Evolutionary conservation across 2,113 vertebrate genomes (phyloP).

Genomic region (Cephalophus harveyi): DNA sequence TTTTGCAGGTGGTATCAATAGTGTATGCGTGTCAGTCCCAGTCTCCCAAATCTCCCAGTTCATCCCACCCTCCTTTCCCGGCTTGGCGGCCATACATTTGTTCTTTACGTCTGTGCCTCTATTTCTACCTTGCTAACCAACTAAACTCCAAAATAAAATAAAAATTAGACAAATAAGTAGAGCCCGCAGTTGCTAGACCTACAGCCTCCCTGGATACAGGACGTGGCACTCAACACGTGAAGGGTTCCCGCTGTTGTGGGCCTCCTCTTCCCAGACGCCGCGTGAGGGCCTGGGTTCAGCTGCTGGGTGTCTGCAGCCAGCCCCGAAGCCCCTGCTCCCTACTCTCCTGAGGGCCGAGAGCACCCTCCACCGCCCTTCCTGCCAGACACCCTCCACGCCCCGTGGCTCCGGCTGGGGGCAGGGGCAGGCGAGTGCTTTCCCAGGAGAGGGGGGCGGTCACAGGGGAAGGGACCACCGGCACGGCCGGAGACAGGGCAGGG

Average conservation of each 20-base stretch:
- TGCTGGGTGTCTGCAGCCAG: accelerated
- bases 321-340: too few relatives aligned
- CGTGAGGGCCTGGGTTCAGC: accelerated
- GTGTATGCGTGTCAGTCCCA: background rate
- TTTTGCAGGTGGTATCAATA: accelerated
- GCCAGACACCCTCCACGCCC: accelerated
- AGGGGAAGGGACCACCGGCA: background rate
- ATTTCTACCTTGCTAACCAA: background rate
- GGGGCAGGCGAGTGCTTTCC: accelerated
- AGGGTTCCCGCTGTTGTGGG: accelerated
- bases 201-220: background rate
- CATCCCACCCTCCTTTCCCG: accelerated
- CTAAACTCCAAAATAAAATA: background rate
- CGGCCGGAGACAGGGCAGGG: background rate
- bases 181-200: accelerated
- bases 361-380: accelerated
- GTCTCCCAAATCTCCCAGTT: background rate
- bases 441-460: accelerated
- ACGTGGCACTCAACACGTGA: accelerated
- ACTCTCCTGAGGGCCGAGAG: background rate
- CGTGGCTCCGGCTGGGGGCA: accelerated
- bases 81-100: background rate
- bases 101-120: background rate
- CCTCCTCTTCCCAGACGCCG: accelerated
- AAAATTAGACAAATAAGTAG: background rate